A percentile compares a stretch with the other conserved stretches of the same genome.
phyloP scores from a whole-genome alignment of 2,888 invertebrate species.

The Synergus laeviventris region DNA sequence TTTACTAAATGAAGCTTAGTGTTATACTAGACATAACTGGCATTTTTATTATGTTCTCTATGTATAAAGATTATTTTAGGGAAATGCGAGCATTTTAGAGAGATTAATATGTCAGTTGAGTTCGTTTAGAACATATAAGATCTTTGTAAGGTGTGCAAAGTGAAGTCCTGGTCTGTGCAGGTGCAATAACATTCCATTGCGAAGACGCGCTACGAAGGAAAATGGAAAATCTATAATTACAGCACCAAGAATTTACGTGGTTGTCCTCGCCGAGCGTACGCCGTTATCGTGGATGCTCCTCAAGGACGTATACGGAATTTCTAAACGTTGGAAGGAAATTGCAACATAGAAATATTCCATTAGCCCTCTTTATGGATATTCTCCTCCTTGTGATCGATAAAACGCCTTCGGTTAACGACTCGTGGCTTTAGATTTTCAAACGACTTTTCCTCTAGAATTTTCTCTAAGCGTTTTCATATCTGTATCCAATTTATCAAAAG shows the following conservation, averaged over 20 bases:
- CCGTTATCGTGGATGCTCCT: slow-evolving; percentile 51
- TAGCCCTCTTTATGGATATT: slow-evolving; percentile 35
- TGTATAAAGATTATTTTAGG: no score
- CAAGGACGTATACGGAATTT: slow-evolving; percentile 37
- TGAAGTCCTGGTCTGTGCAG: slow-evolving; percentile 45
- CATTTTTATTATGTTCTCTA: no score
- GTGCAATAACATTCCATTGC: slow-evolving; percentile 52
- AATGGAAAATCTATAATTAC: slow-evolving; percentile 64
- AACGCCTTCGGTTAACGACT: slow-evolving; percentile 31
- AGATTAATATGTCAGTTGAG: neutral
- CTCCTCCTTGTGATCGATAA: slow-evolving; percentile 32
- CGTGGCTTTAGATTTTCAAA: slow-evolving; percentile 29
- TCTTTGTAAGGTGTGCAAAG: slow-evolving; percentile 1
- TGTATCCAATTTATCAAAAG: neutral
- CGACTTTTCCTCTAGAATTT: slow-evolving; percentile 18
- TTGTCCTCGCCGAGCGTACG: slow-evolving; percentile 51
- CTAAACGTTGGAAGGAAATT: slow-evolving; percentile 37
- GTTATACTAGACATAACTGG: no score
- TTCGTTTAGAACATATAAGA: neutral
- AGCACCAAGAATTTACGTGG: slow-evolving; percentile 52
- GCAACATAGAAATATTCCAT: slow-evolving; percentile 38
- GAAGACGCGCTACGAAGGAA: slow-evolving; percentile 50
- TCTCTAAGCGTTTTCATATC: slow-evolving; percentile 16
- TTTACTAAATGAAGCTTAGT: no score
- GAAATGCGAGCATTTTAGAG: neutral